phyloP scores from a whole-genome alignment of 1,140 invertebrate species.

The Papilio machaon region DNA sequence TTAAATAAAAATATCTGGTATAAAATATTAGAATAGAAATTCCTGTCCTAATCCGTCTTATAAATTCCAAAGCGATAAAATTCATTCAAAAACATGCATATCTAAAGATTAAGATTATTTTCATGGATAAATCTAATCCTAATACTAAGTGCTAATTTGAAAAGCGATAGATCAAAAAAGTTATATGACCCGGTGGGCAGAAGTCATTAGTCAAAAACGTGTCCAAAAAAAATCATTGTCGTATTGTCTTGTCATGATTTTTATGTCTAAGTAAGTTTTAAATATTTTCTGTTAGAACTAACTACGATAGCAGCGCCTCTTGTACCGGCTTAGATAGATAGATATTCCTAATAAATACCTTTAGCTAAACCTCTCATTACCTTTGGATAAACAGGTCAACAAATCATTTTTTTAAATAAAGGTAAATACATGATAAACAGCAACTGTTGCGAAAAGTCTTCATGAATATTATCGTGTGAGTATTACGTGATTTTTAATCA shows the following conservation, averaged over 20 bases:
- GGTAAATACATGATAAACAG: too few relatives aligned
- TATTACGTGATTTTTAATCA: too few relatives aligned
- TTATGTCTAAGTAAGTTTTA: too few relatives aligned
- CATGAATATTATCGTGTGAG: background rate
- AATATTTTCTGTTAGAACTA: too few relatives aligned
- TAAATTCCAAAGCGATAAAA: slow-evolving; percentile 5
- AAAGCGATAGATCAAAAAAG: background rate
- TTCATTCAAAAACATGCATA: background rate
- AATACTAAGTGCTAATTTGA: background rate
- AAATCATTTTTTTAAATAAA: too few relatives aligned
- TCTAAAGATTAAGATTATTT: slow-evolving; percentile 1
- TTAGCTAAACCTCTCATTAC: background rate
- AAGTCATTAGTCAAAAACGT: background rate
- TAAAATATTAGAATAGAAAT: background rate
- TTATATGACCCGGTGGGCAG: background rate
- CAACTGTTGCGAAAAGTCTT: background rate
- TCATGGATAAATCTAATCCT: background rate
- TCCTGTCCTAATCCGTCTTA: background rate
- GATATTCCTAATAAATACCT: background rate
- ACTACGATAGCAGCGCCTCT: too few relatives aligned
- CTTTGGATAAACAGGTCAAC: too few relatives aligned
- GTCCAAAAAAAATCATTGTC: too few relatives aligned
- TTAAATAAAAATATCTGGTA: background rate
- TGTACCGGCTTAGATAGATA: too few relatives aligned
- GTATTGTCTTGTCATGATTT: too few relatives aligned